Percentiles rank a stretch among this genome's conserved stretches.
Evolutionary conservation across 2,888 invertebrate genomes (phyloP).

Genomic region (Drosophila kanekoi): DNA sequence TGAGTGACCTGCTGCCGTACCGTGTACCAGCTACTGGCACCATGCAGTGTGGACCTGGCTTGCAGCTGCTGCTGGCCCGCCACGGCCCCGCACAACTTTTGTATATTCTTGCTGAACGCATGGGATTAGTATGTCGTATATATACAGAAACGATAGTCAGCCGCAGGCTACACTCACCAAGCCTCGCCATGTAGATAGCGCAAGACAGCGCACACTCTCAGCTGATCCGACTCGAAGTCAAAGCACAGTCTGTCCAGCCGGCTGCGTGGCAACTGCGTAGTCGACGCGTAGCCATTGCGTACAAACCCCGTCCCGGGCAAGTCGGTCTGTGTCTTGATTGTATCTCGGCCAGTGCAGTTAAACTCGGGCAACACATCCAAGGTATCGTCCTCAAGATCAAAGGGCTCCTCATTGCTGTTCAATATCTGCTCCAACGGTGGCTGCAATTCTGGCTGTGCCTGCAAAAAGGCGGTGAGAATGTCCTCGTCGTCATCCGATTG

Average conservation of each 20-base stretch:
- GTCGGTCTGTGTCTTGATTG: conserved; percentile 53
- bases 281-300: conserved; percentile 70
- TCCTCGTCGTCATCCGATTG: conserved; percentile 84
- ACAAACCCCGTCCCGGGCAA: conserved; percentile 78
- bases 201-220: conserved; percentile 57
- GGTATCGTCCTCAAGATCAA: conserved; percentile 6
- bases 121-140: neutral
- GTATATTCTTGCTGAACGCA: conserved; percentile 77
- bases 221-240: conserved; percentile 66
- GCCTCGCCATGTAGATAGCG: conserved; percentile 75
- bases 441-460: conserved; percentile 44
- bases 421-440: neutral
- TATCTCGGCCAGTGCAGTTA: conserved; percentile 81
- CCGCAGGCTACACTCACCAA: conserved; percentile 66
- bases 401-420: neutral
- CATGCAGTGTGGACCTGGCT: conserved; percentile 23
- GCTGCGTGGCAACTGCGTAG: conserved; percentile 31
- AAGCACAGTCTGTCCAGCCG: conserved; percentile 55
- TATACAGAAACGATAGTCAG: neutral
- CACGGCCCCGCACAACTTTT: conserved; percentile 73
- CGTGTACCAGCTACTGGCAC: conserved; percentile 54
- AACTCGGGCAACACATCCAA: conserved; percentile 77
- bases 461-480: conserved; percentile 76
- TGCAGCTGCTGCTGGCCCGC: conserved; percentile 53
- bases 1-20: conserved; percentile 78